A percentile compares a stretch with the other conserved stretches of the same genome.
These are phyloP conservation scores for Muscidifurax raptorellus DNA, from an alignment of 1,140 invertebrate genomes.

Conservation along the genomic window DNA sequence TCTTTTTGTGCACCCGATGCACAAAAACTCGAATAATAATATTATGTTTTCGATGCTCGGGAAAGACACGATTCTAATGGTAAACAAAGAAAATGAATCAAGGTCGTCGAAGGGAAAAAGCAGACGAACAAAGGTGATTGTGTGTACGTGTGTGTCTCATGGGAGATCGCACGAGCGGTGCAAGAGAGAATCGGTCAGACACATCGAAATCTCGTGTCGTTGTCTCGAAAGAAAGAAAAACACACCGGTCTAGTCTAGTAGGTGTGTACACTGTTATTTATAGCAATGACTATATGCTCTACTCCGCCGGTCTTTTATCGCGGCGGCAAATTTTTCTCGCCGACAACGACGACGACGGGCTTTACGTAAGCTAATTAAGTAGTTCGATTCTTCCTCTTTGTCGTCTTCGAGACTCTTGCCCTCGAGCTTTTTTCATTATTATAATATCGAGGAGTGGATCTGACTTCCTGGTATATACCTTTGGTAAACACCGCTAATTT, in stretches of 20 bases:
- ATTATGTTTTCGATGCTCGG: no score
- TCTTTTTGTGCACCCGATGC: neutral
- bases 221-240: conserved; percentile 2
- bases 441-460: neutral
- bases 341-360: neutral
- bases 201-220: neutral
- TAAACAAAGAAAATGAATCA: conserved; percentile 7
- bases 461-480: neutral
- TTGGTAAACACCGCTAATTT: neutral
- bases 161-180: neutral
- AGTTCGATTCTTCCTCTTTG: neutral
- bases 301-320: neutral
- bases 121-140: neutral
- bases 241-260: neutral
- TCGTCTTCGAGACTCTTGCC: neutral
- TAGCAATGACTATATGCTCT: conserved; percentile 48
- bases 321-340: neutral
- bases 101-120: conserved; percentile 10
- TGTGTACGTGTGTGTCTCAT: no score
- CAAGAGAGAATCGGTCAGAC: neutral
- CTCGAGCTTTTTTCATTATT: neutral
- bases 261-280: conserved; percentile 51
- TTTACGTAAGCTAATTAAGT: conserved; percentile 28
- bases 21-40: no score
- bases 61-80: no score